A percentile compares a stretch with the other conserved stretches of the same genome.
These are phyloP conservation scores for Congeria kusceri DNA, from an alignment of 2,888 invertebrate species.

Conservation along the genomic window DNA sequence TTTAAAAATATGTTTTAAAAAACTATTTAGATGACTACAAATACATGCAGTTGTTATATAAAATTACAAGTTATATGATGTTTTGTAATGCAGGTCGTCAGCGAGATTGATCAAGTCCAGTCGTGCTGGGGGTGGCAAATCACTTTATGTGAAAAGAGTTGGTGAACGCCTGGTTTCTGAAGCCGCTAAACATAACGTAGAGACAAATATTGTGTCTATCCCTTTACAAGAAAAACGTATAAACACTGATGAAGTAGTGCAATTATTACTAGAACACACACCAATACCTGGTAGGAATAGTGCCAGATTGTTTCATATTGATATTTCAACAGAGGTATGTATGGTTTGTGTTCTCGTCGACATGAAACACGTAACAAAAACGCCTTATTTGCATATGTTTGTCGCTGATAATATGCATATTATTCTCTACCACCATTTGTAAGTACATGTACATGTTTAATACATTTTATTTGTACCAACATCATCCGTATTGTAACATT, in stretches of 20 bases:
- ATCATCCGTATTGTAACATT: no score
- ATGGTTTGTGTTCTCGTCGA: background rate
- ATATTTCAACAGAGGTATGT: constrained; percentile 74
- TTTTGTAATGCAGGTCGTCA: constrained; percentile 58
- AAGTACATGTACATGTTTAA: no score
- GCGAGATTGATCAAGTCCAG: constrained; percentile 75
- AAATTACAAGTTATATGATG: no score
- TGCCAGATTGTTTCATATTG: constrained; percentile 74
- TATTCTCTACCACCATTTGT: no score
- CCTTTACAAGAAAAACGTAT: constrained; percentile 68
- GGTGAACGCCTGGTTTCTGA: constrained; percentile 50
- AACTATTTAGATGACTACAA: no score
- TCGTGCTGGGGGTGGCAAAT: constrained; percentile 78
- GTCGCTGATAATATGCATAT: no score
- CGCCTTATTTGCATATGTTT: no score
- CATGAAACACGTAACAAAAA: no score
- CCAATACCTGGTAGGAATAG: constrained; percentile 40
- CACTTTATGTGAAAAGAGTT: constrained; percentile 68
- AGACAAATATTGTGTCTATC: constrained; percentile 49
- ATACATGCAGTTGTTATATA: no score
- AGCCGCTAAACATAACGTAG: background rate
- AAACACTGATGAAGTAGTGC: constrained; percentile 55
- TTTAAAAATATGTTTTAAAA: no score
- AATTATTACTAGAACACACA: constrained; percentile 59
- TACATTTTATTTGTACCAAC: no score